Percentiles rank a stretch among this genome's conserved stretches.
These are phyloP conservation scores for Lerista edwardsae DNA, from an alignment of 2,797 vertebrate species.

Conservation along the genomic window DNA sequence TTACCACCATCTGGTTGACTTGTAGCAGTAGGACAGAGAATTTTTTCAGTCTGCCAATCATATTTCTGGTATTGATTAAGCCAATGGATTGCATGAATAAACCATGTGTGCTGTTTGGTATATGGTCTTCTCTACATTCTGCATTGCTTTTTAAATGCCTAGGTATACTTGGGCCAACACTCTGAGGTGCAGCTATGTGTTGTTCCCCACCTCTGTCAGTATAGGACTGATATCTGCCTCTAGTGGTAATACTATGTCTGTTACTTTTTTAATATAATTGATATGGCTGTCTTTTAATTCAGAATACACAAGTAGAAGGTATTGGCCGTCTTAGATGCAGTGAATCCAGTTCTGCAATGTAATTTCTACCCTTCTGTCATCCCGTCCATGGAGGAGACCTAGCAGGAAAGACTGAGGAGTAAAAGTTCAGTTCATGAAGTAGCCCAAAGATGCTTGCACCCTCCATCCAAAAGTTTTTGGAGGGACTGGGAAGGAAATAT, in stretches of 20 bases:
- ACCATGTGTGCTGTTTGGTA: background rate
- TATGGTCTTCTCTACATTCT: too few relatives aligned
- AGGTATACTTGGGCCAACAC: background rate
- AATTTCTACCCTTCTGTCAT: background rate
- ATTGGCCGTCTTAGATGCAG: background rate
- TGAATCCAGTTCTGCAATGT: background rate
- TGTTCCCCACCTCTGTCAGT: background rate
- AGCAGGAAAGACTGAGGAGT: background rate
- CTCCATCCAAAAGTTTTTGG: background rate
- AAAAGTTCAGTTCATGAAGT: background rate
- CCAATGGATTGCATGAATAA: background rate
- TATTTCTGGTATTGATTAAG: background rate
- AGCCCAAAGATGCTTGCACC: too few relatives aligned
- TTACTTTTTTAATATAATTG: background rate
- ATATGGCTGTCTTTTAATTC: background rate
- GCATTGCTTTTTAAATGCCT: background rate
- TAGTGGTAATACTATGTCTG: background rate
- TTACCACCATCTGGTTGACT: constrained; percentile 13
- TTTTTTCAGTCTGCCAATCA: background rate
- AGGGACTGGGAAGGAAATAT: background rate
- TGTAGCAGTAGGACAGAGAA: background rate
- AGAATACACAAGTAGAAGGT: background rate
- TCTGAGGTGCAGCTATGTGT: background rate
- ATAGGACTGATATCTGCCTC: background rate
- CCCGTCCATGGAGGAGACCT: background rate